Percentiles rank a stretch among this genome's conserved stretches.
phyloP scores from a whole-genome alignment of 2,113 vertebrate species.

The Raja brachyura region DNA sequence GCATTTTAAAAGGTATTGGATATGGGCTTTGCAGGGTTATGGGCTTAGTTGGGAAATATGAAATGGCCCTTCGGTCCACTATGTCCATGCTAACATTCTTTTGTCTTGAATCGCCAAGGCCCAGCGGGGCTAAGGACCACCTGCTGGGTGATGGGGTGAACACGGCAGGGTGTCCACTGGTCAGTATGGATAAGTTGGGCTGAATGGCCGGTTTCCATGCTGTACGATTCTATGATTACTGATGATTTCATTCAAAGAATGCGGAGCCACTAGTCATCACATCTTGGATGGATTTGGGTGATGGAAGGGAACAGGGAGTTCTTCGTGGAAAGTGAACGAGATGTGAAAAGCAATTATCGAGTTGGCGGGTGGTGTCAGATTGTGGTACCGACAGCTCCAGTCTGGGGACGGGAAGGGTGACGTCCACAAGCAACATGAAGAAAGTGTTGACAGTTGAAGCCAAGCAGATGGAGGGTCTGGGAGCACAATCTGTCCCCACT shows the following conservation, averaged over 20 bases:
- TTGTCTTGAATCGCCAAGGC: no score
- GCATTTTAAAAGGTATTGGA: no score
- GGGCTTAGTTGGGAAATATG: no score
- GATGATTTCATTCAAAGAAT: not conserved
- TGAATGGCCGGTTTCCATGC: no score
- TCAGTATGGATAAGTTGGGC: no score
- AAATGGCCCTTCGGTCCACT: no score
- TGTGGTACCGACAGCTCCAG: not conserved
- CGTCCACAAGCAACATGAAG: not conserved
- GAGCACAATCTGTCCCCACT: not conserved
- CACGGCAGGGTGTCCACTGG: no score
- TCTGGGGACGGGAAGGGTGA: not conserved
- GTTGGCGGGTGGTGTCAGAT: not conserved
- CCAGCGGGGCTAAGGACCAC: no score
- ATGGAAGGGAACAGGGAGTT: not conserved
- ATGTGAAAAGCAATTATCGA: constrained; percentile 2
- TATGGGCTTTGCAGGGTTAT: no score
- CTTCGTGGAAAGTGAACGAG: not conserved
- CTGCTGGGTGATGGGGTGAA: no score
- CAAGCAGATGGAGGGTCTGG: not conserved
- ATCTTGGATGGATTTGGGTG: not conserved
- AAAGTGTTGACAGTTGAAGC: not conserved
- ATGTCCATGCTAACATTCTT: no score
- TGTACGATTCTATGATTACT: no score
- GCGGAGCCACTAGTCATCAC: not conserved